A percentile compares a stretch with the other conserved stretches of the same genome.
These are phyloP conservation scores for Brachypterus glaber DNA, from an alignment of 2,888 invertebrate species.

Conservation along the genomic window DNA sequence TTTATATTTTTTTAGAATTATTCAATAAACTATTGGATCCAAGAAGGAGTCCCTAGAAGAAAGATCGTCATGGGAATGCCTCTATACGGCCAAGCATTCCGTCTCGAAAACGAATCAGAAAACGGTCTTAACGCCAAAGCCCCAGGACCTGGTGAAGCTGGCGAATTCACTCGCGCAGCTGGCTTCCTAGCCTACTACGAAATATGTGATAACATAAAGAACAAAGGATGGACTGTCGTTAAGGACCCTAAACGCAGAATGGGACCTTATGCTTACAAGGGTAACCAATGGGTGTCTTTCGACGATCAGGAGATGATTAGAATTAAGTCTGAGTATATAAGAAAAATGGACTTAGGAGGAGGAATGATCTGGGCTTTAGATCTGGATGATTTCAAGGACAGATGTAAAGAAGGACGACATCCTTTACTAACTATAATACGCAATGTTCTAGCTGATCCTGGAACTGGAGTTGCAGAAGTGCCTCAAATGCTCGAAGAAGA, in stretches of 20 bases:
- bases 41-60: constrained; percentile 69
- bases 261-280: constrained; percentile 82
- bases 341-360: constrained; percentile 68
- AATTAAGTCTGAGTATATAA: constrained; percentile 69
- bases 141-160: constrained; percentile 68
- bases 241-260: constrained; percentile 67
- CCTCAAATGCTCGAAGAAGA: constrained; percentile 17
- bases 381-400: constrained; percentile 74
- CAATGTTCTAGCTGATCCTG: constrained; percentile 51
- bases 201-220: constrained; percentile 74
- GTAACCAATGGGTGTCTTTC: constrained; percentile 85
- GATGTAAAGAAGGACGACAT: constrained; percentile 71
- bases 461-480: constrained; percentile 28
- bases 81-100: constrained; percentile 79
- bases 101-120: constrained; percentile 49
- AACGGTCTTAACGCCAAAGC: constrained; percentile 68
- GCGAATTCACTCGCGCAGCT: constrained; percentile 75
- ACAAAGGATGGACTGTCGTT: constrained; percentile 70
- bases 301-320: constrained; percentile 74
- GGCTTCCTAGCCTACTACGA: constrained; percentile 86
- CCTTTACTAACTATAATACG: constrained; percentile 72
- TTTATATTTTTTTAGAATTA: constrained; percentile 53
- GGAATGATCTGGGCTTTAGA: constrained; percentile 90
- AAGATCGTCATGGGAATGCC: constrained; percentile 86
- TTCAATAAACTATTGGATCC: constrained; percentile 83